Evolutionary conservation across 2,113 vertebrate species (phyloP).

Genomic region (Ceratotherium simum): DNA sequence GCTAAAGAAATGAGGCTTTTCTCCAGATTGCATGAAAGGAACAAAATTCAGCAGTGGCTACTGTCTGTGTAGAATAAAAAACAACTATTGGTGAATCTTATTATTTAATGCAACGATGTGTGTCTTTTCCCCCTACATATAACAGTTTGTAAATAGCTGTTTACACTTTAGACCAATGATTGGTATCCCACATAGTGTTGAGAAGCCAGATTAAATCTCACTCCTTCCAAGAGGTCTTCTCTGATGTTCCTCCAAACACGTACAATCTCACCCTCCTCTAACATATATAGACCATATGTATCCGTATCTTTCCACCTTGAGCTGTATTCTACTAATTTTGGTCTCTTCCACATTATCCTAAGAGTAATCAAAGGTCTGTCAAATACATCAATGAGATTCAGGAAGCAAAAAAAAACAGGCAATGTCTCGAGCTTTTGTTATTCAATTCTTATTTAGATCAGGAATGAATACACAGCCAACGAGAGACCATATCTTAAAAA

Average conservation of each 20-base stretch:
- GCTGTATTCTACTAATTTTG: not conserved
- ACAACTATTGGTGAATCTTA: not conserved
- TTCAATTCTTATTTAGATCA: conserved; percentile 6
- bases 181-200: not conserved
- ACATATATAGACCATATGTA: not conserved
- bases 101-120: not conserved
- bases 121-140: not conserved
- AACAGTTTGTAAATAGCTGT: not conserved
- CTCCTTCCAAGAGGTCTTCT: not conserved
- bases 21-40: not conserved
- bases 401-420: not conserved
- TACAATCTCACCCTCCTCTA: conserved; percentile 4
- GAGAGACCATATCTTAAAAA: not conserved
- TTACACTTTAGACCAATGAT: not conserved
- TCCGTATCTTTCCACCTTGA: not conserved
- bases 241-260: not conserved
- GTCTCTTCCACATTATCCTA: not conserved
- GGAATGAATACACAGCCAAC: not conserved
- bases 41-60: conserved; percentile 1
- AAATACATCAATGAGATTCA: conserved; percentile 5
- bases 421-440: not conserved
- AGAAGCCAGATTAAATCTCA: not conserved
- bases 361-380: not conserved
- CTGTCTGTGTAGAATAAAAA: not conserved
- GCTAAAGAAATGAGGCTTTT: not conserved